phyloP scores from a whole-genome alignment of 2,888 invertebrate genomes.

The Drosophila meridiana region DNA sequence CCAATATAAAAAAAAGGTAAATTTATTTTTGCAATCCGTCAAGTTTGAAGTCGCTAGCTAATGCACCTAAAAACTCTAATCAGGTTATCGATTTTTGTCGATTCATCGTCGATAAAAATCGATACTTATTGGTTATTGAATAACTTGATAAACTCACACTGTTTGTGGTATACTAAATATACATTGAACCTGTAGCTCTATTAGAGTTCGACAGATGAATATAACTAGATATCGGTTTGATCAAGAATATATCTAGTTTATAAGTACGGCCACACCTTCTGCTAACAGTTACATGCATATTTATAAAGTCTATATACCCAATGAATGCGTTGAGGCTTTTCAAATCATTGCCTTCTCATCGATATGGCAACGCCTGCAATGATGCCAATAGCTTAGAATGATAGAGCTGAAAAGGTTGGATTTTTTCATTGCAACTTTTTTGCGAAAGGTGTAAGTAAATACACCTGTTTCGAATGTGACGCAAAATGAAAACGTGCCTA shows the following conservation, averaged over 20 bases:
- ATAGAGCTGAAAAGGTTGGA: not conserved
- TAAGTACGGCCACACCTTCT: not conserved
- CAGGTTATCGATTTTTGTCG: not conserved
- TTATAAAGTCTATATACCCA: not conserved
- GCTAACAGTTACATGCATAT: not conserved
- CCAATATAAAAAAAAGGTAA: not conserved
- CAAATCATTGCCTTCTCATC: not conserved
- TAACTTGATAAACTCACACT: not conserved
- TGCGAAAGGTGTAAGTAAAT: not conserved
- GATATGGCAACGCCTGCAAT: constrained; percentile 2
- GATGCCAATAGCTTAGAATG: not conserved
- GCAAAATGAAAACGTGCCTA: not conserved
- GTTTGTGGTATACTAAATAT: not conserved
- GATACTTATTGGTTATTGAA: not conserved
- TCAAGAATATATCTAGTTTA: not conserved
- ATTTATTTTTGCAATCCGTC: not conserved
- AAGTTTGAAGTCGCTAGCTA: too few relatives aligned
- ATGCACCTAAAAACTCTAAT: not conserved
- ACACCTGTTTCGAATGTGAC: constrained; percentile 1
- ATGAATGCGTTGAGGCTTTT: not conserved
- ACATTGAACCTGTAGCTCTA: not conserved
- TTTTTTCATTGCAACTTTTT: not conserved
- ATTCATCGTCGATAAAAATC: not conserved
- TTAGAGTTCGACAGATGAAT: not conserved
- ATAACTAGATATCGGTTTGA: not conserved